phyloP scores from a whole-genome alignment of 2,888 invertebrate genomes.

The Apomyelois bistriatella region DNA sequence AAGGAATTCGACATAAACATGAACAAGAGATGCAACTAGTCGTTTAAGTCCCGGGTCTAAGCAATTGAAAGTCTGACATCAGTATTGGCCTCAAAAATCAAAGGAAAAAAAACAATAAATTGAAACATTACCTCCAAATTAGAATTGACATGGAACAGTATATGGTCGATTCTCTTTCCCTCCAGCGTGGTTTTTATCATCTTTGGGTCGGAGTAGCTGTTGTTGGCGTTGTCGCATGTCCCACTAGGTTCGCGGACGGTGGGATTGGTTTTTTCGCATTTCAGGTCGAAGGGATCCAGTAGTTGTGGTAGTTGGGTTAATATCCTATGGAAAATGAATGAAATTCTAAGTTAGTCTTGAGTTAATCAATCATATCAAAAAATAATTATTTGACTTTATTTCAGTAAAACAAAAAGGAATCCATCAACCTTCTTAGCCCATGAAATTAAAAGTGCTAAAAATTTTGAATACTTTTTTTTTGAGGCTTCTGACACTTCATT shows the following conservation, averaged over 20 bases:
- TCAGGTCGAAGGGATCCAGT: constrained; percentile 52
- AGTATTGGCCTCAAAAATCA: neutral
- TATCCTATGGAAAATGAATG: constrained; percentile 39
- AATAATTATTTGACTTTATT: no score
- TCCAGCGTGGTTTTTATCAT: constrained; percentile 77
- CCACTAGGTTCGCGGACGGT: constrained; percentile 53
- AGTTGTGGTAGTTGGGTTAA: constrained; percentile 70
- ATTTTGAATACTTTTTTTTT: no score
- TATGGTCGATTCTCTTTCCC: constrained; percentile 96
- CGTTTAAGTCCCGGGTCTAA: no score
- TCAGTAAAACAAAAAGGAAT: no score
- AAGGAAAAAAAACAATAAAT: neutral
- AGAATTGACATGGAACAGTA: constrained; percentile 81
- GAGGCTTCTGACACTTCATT: no score
- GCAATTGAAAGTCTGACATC: no score
- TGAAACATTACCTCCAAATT: constrained; percentile 44
- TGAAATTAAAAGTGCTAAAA: no score
- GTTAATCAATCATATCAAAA: no score
- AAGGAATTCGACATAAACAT: no score
- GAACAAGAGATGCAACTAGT: no score
- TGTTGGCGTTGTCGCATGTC: constrained; percentile 85
- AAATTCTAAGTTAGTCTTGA: no score
- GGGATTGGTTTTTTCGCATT: constrained; percentile 34
- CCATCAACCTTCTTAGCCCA: no score
- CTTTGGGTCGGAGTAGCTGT: constrained; percentile 87